These are phyloP conservation scores for Tyria jacobaeae DNA, from an alignment of 2,888 invertebrate species.

Conservation along the genomic window DNA sequence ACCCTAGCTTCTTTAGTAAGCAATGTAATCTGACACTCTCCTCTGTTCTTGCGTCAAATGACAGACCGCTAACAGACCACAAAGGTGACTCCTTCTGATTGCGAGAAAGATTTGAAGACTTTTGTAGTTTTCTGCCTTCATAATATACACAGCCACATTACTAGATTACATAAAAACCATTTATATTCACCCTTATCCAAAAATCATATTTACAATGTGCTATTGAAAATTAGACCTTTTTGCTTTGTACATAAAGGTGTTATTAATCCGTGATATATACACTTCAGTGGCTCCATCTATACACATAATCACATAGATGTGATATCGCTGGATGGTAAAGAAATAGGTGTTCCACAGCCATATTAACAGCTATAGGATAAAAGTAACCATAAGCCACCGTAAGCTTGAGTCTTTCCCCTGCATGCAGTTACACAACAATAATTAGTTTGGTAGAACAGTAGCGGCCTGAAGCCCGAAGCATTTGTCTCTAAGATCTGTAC, in stretches of 20 bases:
- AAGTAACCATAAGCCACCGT: constrained; percentile 57
- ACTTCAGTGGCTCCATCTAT: constrained; percentile 16
- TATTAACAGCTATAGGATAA: constrained; percentile 26
- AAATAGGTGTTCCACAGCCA: constrained; percentile 16
- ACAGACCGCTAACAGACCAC: too few species aligned
- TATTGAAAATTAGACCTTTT: constrained; percentile 41
- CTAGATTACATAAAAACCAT: neutral
- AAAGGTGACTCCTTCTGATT: too few species aligned
- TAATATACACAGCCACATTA: neutral
- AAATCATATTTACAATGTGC: constrained; percentile 39
- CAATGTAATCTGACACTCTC: too few species aligned
- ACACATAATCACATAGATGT: neutral
- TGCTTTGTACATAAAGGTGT: constrained; percentile 27
- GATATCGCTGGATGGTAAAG: neutral
- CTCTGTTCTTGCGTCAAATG: too few species aligned
- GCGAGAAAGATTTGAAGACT: too few species aligned
- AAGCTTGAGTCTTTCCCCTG: constrained; percentile 65
- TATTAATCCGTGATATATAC: constrained; percentile 33
- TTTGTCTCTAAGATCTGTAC: neutral
- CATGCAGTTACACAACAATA: constrained; percentile 59
- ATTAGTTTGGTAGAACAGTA: constrained; percentile 36
- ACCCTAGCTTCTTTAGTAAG: too few species aligned
- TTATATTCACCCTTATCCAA: constrained; percentile 35
- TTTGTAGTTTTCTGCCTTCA: too few species aligned
- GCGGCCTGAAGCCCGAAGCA: constrained; percentile 21